Percentiles rank a stretch among this genome's conserved stretches.
Conservation (phyloP, 2,113 vertebrate species). For the Cryptotis parvus region DNA sequence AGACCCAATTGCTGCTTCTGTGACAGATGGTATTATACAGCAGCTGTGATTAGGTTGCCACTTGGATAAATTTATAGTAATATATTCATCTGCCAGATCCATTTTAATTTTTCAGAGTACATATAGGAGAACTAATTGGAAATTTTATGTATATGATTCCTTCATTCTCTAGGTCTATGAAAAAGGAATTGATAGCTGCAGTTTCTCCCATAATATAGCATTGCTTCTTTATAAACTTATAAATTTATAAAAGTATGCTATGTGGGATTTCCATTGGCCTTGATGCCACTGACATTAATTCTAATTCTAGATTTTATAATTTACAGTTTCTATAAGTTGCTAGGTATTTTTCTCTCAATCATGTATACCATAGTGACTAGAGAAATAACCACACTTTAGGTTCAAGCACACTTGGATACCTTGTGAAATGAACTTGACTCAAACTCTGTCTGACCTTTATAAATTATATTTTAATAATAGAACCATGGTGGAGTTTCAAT, state of each 20-base stretch:
- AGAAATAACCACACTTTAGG: not conserved
- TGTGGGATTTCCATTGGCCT: conserved; percentile 29
- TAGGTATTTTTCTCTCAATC: not conserved
- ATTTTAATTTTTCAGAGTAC: not conserved
- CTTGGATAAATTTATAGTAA: conserved; percentile 43
- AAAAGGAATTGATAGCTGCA: not conserved
- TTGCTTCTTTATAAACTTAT: conserved; percentile 26
- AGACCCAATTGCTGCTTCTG: conserved; percentile 12
- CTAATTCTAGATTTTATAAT: not conserved
- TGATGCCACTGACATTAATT: not conserved
- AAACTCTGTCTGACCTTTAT: not conserved
- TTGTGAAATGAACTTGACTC: not conserved
- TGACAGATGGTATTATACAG: conserved; percentile 28
- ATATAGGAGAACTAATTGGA: not conserved
- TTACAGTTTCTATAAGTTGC: not conserved
- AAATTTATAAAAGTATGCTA: not conserved
- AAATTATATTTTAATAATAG: conserved; percentile 2
- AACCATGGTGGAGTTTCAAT: not conserved
- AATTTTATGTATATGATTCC: not conserved
- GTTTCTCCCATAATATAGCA: not conserved
- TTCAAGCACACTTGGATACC: conserved; percentile 3
- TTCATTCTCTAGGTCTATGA: not conserved
- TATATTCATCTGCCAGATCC: not conserved
- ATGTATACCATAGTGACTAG: not conserved
- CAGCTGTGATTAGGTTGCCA: conserved; percentile 5